These are phyloP conservation scores for Brachynemurus nebulosus DNA, from an alignment of 2,888 invertebrate genomes.

Conservation along the genomic window DNA sequence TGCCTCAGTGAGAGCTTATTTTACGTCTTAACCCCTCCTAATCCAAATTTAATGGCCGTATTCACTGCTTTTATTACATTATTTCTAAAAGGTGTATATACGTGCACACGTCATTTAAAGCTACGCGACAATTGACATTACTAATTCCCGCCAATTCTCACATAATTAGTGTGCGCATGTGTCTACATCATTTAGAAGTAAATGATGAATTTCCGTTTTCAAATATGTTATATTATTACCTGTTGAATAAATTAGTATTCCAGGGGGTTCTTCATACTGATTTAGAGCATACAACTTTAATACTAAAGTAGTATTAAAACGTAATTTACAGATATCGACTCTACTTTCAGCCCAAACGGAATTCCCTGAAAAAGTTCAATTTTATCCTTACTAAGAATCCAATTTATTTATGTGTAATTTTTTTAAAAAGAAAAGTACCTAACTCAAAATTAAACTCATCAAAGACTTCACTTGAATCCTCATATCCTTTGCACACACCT, in stretches of 20 bases:
- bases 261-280: constrained; percentile 54
- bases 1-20: too few relatives aligned
- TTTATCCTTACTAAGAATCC: not conserved
- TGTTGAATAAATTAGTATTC: constrained; percentile 56
- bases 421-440: constrained; percentile 15
- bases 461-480: constrained; percentile 35
- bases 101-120: too few relatives aligned
- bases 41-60: too few relatives aligned
- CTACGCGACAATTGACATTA: not conserved
- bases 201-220: not conserved
- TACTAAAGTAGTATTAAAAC: constrained; percentile 54
- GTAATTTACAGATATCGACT: constrained; percentile 50
- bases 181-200: too few relatives aligned
- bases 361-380: constrained; percentile 13
- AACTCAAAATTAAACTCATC: constrained; percentile 20
- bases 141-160: too few relatives aligned
- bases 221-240: constrained; percentile 31
- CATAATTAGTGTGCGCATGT: too few relatives aligned
- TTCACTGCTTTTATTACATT: too few relatives aligned
- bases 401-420: not conserved
- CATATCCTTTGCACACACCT: constrained; percentile 44
- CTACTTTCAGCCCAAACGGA: constrained; percentile 12
- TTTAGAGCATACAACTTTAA: constrained; percentile 51
- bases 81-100: too few relatives aligned
- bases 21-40: too few relatives aligned